A percentile compares a stretch with the other conserved stretches of the same genome.
These are phyloP conservation scores for Pecten maximus DNA, from an alignment of 2,888 invertebrate genomes.

Conservation along the genomic window DNA sequence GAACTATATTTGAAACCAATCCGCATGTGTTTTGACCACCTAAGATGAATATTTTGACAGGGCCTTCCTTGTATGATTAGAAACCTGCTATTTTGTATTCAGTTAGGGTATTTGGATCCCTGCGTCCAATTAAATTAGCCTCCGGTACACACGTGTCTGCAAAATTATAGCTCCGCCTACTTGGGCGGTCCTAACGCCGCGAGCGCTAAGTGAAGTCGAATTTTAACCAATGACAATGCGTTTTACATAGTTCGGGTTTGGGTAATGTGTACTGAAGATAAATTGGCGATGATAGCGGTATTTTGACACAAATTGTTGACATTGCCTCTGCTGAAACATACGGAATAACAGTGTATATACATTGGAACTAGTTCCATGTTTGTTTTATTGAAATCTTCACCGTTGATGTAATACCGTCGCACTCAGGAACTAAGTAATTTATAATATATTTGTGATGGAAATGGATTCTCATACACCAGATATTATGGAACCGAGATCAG, in stretches of 20 bases:
- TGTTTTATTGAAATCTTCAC: neutral
- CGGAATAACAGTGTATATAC: constrained; percentile 36
- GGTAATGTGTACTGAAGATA: constrained; percentile 36
- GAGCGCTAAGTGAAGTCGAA: constrained; percentile 26
- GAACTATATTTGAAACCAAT: constrained; percentile 26
- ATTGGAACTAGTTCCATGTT: neutral
- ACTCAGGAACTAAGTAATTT: neutral
- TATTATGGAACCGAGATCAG: constrained; percentile 14
- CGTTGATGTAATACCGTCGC: neutral
- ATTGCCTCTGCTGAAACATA: constrained; percentile 43
- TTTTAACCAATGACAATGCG: constrained; percentile 31
- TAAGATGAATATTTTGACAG: constrained; percentile 38
- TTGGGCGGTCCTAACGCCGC: constrained; percentile 10
- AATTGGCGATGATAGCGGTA: constrained; percentile 42
- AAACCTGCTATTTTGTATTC: constrained; percentile 40
- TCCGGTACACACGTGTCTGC: constrained; percentile 39
- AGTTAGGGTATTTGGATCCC: neutral
- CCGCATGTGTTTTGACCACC: constrained; percentile 40
- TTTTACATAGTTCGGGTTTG: constrained; percentile 31
- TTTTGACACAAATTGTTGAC: constrained; percentile 50
- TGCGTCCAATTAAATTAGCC: constrained; percentile 47
- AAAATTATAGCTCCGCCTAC: constrained; percentile 41
- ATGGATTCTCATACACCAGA: neutral
- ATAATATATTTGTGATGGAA: constrained; percentile 21
- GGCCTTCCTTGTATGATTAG: constrained; percentile 25